These are phyloP conservation scores for Erythrolamprus reginae DNA, from an alignment of 2,113 vertebrate genomes.

Conservation along the genomic window DNA sequence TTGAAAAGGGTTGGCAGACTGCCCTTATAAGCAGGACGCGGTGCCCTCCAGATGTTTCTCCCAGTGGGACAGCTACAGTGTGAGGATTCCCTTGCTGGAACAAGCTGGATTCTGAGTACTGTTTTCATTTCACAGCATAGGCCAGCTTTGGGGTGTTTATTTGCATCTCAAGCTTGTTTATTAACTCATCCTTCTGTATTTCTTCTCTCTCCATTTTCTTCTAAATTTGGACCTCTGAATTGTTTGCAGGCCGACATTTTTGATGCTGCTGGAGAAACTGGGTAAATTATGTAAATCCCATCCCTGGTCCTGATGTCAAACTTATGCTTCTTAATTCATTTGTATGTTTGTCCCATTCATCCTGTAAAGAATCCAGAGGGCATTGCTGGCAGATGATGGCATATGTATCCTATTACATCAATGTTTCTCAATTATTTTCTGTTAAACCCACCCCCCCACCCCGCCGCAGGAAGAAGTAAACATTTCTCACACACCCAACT, in stretches of 20 bases:
- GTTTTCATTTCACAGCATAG: constrained; percentile 17
- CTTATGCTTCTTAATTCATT: background rate
- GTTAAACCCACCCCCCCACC: too few relatives aligned
- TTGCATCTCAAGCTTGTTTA: background rate
- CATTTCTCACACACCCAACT: too few relatives aligned
- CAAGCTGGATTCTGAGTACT: background rate
- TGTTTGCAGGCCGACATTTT: too few relatives aligned
- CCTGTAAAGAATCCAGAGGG: background rate
- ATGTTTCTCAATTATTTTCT: too few relatives aligned
- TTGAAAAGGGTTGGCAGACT: constrained; percentile 60
- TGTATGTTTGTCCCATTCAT: background rate
- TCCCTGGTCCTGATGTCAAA: background rate
- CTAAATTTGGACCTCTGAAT: background rate
- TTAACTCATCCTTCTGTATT: background rate
- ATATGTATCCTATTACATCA: background rate
- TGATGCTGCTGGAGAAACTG: too few relatives aligned
- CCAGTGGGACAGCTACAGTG: constrained; percentile 58
- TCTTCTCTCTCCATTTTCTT: too few relatives aligned
- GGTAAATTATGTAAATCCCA: too few relatives aligned
- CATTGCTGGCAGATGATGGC: background rate
- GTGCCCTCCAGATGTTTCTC: constrained; percentile 56
- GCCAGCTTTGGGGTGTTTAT: constrained; percentile 16
- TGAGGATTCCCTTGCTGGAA: constrained; percentile 61
- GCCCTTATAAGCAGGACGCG: constrained; percentile 55
- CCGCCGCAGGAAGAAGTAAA: too few relatives aligned